These are phyloP conservation scores for Coptotermes formosanus DNA, from an alignment of 1,140 invertebrate species.

Conservation along the genomic window DNA sequence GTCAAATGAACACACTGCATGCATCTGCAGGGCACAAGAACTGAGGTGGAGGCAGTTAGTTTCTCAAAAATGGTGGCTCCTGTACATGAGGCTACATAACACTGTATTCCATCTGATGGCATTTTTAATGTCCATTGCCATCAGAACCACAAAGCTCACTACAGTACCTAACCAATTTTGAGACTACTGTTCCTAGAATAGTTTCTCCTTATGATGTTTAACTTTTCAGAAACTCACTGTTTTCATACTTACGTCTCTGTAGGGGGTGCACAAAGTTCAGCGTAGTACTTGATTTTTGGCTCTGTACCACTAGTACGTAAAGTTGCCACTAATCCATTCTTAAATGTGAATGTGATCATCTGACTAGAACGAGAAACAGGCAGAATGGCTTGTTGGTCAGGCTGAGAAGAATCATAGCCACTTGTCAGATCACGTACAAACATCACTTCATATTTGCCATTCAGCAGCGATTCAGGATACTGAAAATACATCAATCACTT, in stretches of 20 bases:
- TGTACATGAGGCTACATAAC: too few relatives aligned
- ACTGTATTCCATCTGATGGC: too few relatives aligned
- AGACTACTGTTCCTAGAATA: neutral
- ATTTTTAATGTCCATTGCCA: constrained; percentile 5
- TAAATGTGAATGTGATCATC: constrained; percentile 97
- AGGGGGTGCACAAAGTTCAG: constrained; percentile 77
- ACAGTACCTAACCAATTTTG: too few relatives aligned
- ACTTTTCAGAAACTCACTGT: too few relatives aligned
- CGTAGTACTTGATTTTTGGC: constrained; percentile 98
- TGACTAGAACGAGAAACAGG: constrained; percentile 72
- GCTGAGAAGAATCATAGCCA: constrained; percentile 77
- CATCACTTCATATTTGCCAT: constrained; percentile 71
- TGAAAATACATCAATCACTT: constrained; percentile 47
- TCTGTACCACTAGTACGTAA: constrained; percentile 97
- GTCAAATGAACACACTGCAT: too few relatives aligned
- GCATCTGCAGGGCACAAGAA: too few relatives aligned
- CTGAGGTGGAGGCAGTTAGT: too few relatives aligned
- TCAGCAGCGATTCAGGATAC: constrained; percentile 72
- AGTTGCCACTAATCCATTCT: constrained; percentile 82
- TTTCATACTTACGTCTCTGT: constrained; percentile 56
- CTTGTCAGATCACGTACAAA: constrained; percentile 84
- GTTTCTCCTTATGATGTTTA: neutral
- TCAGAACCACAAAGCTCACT: too few relatives aligned
- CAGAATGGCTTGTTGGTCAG: constrained; percentile 70
- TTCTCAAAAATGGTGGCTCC: too few relatives aligned